Evolutionary conservation across 2,113 vertebrate species (phyloP), one percentile per base, ranked within the genome.

Genomic region (Lepisosteus osseus): DNA sequence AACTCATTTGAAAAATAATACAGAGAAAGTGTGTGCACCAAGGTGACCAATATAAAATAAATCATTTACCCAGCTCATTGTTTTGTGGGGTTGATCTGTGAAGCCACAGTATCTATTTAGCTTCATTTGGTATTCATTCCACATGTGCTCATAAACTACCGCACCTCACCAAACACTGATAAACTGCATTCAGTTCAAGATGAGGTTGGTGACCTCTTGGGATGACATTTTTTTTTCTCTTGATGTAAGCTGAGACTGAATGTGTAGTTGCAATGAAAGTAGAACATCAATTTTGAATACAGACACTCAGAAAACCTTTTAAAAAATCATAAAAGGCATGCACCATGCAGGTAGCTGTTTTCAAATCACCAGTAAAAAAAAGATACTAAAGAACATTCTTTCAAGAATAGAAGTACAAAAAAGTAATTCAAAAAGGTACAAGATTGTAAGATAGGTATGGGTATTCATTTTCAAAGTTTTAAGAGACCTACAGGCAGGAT

Each of bases 161-260:
- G 67, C 62, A 64, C 67, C 75, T 76, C 78, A 70, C 74, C 44
- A 78, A 78, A 67, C 55, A 72, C 64, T 74, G 72, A 81, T 85
- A 80, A 81, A 78, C 73, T 75, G 68, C 78, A 79, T 79, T 77
- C 76, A 76, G 80, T 85, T 81, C 47, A 84, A 69, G 72, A 80
- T 80, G 77, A 70, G 80, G 76, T 81, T 82, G 78, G 75, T 84
- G 74, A 78, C 76, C 73, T 83, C 75, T 43, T 54, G 76, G 76
- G 83, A 82, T 80, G 83, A 83, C 69, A 67, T 72, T 79, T 29
- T 14, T 84, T 79, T 74, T 79, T 64, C 74, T 77, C 81, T 78
- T 68, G 67, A 78, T 76, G 73, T 65, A 80, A 71, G 67, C 79
- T 75, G 43, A n/a, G 65, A 51, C 71, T 77, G 29, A 79, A 56